Evolutionary conservation across 2,797 vertebrate genomes (phyloP).

Genomic region (Aplochiton taeniatus): DNA sequence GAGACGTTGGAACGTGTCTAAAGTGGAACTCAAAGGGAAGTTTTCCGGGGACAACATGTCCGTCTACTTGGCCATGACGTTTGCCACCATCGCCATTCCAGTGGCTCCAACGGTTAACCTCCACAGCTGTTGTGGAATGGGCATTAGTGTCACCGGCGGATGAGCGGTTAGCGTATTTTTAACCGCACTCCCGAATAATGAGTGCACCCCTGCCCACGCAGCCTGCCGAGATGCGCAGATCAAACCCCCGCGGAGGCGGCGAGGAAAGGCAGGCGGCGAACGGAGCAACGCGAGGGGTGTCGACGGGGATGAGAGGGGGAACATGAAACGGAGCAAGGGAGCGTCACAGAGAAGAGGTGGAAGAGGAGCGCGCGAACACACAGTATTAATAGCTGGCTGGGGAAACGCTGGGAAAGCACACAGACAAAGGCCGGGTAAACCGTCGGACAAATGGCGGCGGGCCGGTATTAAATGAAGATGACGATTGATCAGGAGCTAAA

Average conservation of each 20-base stretch:
- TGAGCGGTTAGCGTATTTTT: constrained; percentile 66
- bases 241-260: constrained; percentile 39
- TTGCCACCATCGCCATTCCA: not conserved
- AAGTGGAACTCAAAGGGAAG: no score
- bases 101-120: constrained; percentile 27
- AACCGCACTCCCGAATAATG: constrained; percentile 63
- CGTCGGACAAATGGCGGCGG: not conserved
- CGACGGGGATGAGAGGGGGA: constrained; percentile 25
- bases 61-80: no score
- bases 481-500: not conserved
- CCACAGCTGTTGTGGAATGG: constrained; percentile 47
- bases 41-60: no score
- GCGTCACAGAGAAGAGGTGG: constrained; percentile 7
- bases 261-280: constrained; percentile 23
- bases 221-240: constrained; percentile 49
- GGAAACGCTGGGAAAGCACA: constrained; percentile 1
- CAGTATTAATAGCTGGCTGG: constrained; percentile 3
- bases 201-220: constrained; percentile 49
- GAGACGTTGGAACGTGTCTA: no score
- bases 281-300: constrained; percentile 49
- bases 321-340: constrained; percentile 23
- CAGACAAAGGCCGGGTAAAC: not conserved
- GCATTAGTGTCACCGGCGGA: constrained; percentile 44
- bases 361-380: constrained; percentile 10
- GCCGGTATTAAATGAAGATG: not conserved